Base-by-base conservation (phyloP, 2,888 invertebrate genomes). In the Pheosia tremula region DNA sequence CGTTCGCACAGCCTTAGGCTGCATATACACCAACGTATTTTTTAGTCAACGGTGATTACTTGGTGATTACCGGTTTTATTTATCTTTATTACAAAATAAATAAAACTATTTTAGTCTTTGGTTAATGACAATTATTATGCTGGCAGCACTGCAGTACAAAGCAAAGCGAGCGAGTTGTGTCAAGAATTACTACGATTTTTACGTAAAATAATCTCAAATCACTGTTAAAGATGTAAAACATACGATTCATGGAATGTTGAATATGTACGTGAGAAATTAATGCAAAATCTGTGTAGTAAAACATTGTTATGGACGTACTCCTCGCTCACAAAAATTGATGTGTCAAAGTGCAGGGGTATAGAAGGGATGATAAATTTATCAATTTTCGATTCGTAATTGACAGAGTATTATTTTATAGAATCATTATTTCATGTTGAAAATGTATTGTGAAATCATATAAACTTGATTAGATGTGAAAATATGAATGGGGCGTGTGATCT, bases 81-180 rank as follows among this genome's bases (percentile, higher is more conserved):
- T 24, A 24, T 24, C 24, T 24, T 24, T 24, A 24, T 24, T 24
- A 24, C 0, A 24, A 24, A 24, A 24, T 24, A 24, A 24, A 24
- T 24, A 24, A 24, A 24, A 24, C 24, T 24, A 24, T 24, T 24
- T 24, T 49, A 3, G 49, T 49, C 49, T 6, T n/a, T 49, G 49
- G n/a, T 24, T 0, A 50, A n/a, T 64, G 67, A 38, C 54, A 58
- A 75, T 69, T 67, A 63, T 72, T 80, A 68, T 71, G 73, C 76
- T 88, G 86, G 86, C 81, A 81, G 72, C 72, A 79, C 78, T 80
- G 77, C 68, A 39, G 57, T 91, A 90, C 88, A 92, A 91, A 92
- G 91, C 90, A 91, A 91, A 89, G 88, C 87, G 82, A 89, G 88
- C 87, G 82, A 90, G 83, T 88, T 87, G 87, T 91, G 90, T 90